Base-by-base conservation (phyloP, 2,113 vertebrate genomes). In the Semnornis frantzii region DNA sequence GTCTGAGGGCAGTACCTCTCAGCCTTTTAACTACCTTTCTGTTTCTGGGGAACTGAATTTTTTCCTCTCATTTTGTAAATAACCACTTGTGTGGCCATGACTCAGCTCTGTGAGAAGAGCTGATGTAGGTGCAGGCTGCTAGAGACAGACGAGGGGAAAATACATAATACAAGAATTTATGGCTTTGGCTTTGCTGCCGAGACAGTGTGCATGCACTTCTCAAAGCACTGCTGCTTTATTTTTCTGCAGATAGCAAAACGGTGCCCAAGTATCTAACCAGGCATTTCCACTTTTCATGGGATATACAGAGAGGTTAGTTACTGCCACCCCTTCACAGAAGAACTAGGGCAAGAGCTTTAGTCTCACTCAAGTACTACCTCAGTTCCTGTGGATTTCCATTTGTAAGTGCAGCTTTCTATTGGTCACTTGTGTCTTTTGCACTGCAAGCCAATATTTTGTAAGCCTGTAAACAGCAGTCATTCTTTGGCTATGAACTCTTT, bases 141-240 rank as follows among this genome's bases (percentile, higher is more conserved):
- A n/a, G 52, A 74, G 34, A 18, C 17, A 62, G 34, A 20, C 34
- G 20, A 46, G 12, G 16, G n/a, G 4, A 54, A 75, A 77, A 60
- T 4, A 39, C 7, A 42, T 42, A 42, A 42, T 15, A 42, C 15
- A 15, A 42, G 15, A 19, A 6, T 15, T 60, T 4, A 31, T 63
- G 58, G 48, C 54, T 76, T 71, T 69, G 50, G 48, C 25, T 6
- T 15, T 16, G 5, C 10, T 65, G 15, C 37, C 12, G 30, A 62
- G 63, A 20, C 20, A 37, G 9, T 0, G 1, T 7, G 5, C 8
- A 4, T 4, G 2, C 16, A 12, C 34, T 63, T 37, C 12, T 31
- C 28, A 69, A 72, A 85, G 54, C 42, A n/a, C 20, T 21, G 6
- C 6, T 33, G 20, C 28, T n/a, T 12, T n/a, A 50, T 69, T 62